Evolutionary conservation across 2,113 vertebrate species (phyloP), one percentile per base, ranked within the genome.

Genomic region (Strigops habroptila): DNA sequence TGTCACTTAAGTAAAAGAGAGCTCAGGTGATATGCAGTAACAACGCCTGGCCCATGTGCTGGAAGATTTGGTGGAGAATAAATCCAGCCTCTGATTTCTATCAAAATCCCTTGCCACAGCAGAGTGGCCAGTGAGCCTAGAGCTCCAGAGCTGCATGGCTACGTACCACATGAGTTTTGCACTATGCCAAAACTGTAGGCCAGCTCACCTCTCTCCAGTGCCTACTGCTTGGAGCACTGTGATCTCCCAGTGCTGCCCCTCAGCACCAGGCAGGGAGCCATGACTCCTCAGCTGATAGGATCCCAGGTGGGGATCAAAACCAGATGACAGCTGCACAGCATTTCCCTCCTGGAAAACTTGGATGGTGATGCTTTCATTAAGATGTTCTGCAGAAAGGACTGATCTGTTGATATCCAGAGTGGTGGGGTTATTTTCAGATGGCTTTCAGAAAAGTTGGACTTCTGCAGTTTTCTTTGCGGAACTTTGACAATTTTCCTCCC

Each of bases 111-210:
- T 43, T 27, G 31, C 21, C 13, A 57, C 10, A 65, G 41, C 33
- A 33, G 30, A 70, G 19, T 30, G 35, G 12, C 27, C n/a, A 68
- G 21, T 64, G 31, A 53, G 7, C 8, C 39, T 57, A 17, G 23
- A 71, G 37, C 10, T 81, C 41, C 59, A 27, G 46, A 77, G 18
- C 19, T 39, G 9, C 22, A 51, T 14, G 39, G 17, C 7, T 14
- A 2, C 0, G 2, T 31, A 35, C 5, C 22, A 30, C 37, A 22
- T 7, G 37, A 37, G 6, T 49, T 91, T 83, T 25, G 49, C 6
- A n/a, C 23, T 37, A 37, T 3, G 0, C 35, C 3, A 1, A 64
- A 60, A 44, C 8, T 3, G 2, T 13, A 15, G 28, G 8, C 25
- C 18, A 52, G 9, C 10, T 6, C n/a, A 48, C 17, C 9, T 55